Evolutionary conservation across 2,797 vertebrate genomes (phyloP), one percentile per base, ranked within the genome.

Genomic region (Lagocephalus sceleratus): DNA sequence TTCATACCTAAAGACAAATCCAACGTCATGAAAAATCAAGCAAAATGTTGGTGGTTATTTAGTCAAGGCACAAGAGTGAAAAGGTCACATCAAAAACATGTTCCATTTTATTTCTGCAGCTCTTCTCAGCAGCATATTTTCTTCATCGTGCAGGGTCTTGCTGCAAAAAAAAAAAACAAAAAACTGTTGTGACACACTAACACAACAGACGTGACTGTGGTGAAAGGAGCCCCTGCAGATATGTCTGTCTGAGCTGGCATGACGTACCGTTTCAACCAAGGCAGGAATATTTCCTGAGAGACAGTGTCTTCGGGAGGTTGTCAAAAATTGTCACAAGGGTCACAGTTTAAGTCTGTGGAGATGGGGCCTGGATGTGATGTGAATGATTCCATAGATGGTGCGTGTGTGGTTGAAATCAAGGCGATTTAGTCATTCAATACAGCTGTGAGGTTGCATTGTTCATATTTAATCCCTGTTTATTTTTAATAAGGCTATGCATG

Each of bases 171-270:
- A n/a, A n/a, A n/a, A n/a, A n/a, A n/a, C n/a, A n/a, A n/a, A n/a
- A n/a, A n/a, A n/a, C n/a, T 42, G 4, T 12, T 23, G 55, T 20
- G 57, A 78, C 73, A 63, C 54, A 23, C 64, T 76, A 77, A 73
- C 66, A 46, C 53, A 62, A 67, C 25, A 64, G 75, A 80, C 64
- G 16, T 62, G 63, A 46, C 45, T 54, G 22, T 47, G 44, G 56
- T 49, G 63, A 56, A 69, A 74, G 44, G 39, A 57, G 51, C 59
- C 73, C 75, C 71, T 43, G 59, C 59, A 57, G 78, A 66, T 23
- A 20, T 54, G 63, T 76, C 51, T 67, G 54, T 65, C 56, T 47
- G 23, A 56, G 50, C 47, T 42, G 52, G 56, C 51, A 60, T 35
- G 63, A 60, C 59, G 23, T 8, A 8, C 32, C 3, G 35, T 43